Evolutionary conservation across 2,888 invertebrate genomes (phyloP).

Genomic region (Calameuta idolon): DNA sequence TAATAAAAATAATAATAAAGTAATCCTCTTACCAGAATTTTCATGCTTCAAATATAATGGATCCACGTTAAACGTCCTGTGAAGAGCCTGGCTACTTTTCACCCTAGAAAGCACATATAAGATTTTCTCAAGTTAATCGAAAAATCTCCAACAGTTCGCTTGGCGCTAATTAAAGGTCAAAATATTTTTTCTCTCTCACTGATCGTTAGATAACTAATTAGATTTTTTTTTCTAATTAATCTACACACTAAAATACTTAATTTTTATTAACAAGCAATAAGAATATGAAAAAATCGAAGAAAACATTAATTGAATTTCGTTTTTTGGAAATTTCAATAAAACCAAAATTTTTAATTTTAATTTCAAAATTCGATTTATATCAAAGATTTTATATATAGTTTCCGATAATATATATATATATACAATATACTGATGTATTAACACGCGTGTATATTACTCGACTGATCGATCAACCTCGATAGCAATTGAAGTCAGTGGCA

Average conservation of each 20-base stretch:
- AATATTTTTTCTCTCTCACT: background rate
- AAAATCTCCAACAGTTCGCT: background rate
- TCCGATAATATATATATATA: too few relatives aligned
- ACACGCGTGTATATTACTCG: background rate
- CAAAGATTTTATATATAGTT: too few relatives aligned
- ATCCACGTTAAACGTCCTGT: constrained; percentile 97
- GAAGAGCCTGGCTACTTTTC: constrained; percentile 90
- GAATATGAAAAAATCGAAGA: background rate
- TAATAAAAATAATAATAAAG: constrained; percentile 11
- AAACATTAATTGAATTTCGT: background rate
- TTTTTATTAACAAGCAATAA: background rate
- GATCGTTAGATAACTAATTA: background rate
- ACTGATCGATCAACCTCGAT: constrained; percentile 17
- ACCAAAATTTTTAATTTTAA: background rate
- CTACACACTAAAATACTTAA: background rate
- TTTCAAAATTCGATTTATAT: too few relatives aligned
- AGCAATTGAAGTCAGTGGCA: constrained; percentile 15
- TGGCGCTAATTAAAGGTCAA: background rate
- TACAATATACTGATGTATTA: background rate
- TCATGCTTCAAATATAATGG: constrained; percentile 97
- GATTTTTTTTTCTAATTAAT: background rate
- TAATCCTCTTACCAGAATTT: constrained; percentile 82
- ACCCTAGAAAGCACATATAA: constrained; percentile 75
- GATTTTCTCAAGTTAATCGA: background rate
- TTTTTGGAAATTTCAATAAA: background rate